Percentiles rank a stretch among this genome's conserved stretches.
These are phyloP conservation scores for Andrena cerasifolii DNA, from an alignment of 1,140 invertebrate species.

Conservation along the genomic window DNA sequence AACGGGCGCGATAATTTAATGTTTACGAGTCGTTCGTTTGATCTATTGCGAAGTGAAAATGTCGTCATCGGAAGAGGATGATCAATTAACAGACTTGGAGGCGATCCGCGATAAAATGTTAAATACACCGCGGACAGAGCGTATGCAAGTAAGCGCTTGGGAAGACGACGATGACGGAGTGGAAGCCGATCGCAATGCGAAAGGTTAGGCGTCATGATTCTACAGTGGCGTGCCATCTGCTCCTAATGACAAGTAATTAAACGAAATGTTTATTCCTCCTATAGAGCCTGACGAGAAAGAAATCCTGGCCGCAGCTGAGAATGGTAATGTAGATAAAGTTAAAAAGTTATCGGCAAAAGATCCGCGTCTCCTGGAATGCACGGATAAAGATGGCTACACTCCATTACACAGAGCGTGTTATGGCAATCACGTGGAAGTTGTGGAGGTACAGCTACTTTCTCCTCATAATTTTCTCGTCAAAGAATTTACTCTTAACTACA, in stretches of 20 bases:
- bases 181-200: slow-evolving; percentile 80
- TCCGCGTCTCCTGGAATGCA: slow-evolving; percentile 85
- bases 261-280: background rate
- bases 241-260: background rate
- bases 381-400: slow-evolving; percentile 95
- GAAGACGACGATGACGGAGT: slow-evolving; percentile 82
- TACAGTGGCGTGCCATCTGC: too few relatives aligned
- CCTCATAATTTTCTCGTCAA: background rate
- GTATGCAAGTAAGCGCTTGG: slow-evolving; percentile 83
- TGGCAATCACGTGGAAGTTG: slow-evolving; percentile 90
- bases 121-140: slow-evolving; percentile 68
- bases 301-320: slow-evolving; percentile 92
- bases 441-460: slow-evolving; percentile 83
- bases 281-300: slow-evolving; percentile 86
- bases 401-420: slow-evolving; percentile 96
- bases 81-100: slow-evolving; percentile 75
- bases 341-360: slow-evolving; percentile 85
- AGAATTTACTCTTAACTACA: background rate
- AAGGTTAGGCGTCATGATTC: slow-evolving; percentile 73
- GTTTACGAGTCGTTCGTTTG: background rate
- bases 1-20: background rate
- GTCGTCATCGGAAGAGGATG: slow-evolving; percentile 76
- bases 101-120: slow-evolving; percentile 75
- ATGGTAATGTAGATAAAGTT: slow-evolving; percentile 88
- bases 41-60: slow-evolving; percentile 10